Evolutionary conservation across 2,888 invertebrate genomes (phyloP), one percentile per base, ranked within the genome.

Genomic region (Phlogophora meticulosa): DNA sequence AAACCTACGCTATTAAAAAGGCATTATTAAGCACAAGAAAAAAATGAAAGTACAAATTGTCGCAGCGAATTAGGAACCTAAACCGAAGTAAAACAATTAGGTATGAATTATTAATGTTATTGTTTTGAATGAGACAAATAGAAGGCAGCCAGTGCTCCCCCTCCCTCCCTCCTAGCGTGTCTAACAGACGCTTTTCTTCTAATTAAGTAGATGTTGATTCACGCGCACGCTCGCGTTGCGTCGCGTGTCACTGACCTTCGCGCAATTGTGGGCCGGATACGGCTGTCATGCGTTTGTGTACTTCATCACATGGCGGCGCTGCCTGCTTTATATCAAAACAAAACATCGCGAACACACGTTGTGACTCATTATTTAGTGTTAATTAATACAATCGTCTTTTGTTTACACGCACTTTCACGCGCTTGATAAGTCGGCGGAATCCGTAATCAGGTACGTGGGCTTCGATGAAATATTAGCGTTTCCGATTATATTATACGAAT

Each of bases 181-280:
- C 76, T 75, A 74, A 74, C 72, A 82, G 76, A 80, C 78, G 71
- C 77, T 81, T 83, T 82, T 84, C 81, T 84, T 88, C 84, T 89
- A 90, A 92, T 91, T 90, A 91, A 87, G 85, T 85, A 79, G 81
- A 78, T 81, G 87, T 91, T 76, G 91, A 91, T 88, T 90, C 90
- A 90, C 87, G 86, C 84, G 77, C 77, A 72, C 78, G 80, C 61
- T 68, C 76, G 79, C 72, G 69, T 72, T 67, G 77, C 74, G 75
- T 72, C 78, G 82, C 87, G 89, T 91, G 92, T 94, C 92, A 93
- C 82, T 92, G 93, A 93, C 93, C 93, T 93, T 93, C 91, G 86
- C 84, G 85, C 87, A 88, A 87, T 88, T 86, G 83, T 80, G 82
- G 86, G 85, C 87, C 91, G 92, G 91, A 92, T 91, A 87, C 86